Evolutionary conservation across 2,797 vertebrate genomes (phyloP).

Genomic region (Sebastes trivittatus): DNA sequence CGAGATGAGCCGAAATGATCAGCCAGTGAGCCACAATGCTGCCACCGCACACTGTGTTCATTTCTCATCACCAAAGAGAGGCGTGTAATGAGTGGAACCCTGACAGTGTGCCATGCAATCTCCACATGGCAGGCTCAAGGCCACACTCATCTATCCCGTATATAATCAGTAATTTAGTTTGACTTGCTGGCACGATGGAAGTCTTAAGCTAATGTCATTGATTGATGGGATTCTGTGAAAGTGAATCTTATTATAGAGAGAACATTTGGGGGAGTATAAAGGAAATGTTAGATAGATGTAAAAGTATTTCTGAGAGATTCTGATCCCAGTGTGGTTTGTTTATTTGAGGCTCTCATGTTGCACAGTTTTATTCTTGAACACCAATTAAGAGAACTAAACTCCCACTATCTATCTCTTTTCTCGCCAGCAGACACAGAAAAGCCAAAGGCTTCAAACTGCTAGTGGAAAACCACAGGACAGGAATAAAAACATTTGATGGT

Average conservation of each 20-base stretch:
- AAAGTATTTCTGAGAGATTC: neutral
- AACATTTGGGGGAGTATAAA: neutral
- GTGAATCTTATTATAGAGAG: slow-evolving; percentile 2
- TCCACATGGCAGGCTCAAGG: neutral
- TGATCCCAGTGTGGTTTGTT: neutral
- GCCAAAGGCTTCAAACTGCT: neutral
- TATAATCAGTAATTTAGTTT: slow-evolving; percentile 6
- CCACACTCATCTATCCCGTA: neutral
- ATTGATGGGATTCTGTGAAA: slow-evolving; percentile 1
- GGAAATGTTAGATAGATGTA: neutral
- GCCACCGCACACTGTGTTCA: slow-evolving; percentile 4
- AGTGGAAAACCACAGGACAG: neutral
- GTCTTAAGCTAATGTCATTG: neutral
- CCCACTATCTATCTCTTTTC: neutral
- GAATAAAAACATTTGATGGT: neutral
- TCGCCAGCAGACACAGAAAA: neutral
- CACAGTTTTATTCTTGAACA: neutral
- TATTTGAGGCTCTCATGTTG: neutral
- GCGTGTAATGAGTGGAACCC: neutral
- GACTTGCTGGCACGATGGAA: slow-evolving; percentile 6
- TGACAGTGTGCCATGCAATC: neutral
- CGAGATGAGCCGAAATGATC: neutral
- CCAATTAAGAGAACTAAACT: neutral
- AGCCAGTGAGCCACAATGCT: neutral
- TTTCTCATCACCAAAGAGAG: slow-evolving; percentile 20